Evolutionary conservation across 2,797 vertebrate genomes (phyloP).

Genomic region (Channallabes apus): DNA sequence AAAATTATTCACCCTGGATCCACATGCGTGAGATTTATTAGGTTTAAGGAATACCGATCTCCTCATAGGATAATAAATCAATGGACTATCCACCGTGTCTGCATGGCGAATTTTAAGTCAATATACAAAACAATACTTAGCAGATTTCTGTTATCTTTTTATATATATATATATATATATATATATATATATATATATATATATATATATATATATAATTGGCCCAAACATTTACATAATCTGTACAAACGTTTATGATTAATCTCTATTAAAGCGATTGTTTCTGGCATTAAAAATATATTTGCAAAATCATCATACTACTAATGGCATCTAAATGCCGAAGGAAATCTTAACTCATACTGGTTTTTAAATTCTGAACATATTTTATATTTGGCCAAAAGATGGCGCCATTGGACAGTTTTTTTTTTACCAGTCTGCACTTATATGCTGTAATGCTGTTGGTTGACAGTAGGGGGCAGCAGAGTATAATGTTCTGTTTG

Average conservation of each 20-base stretch:
- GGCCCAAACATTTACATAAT: background rate
- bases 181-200: too few species aligned
- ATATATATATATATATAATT: background rate
- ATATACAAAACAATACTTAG: slow-evolving; percentile 1
- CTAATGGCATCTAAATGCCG: background rate
- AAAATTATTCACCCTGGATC: slow-evolving; percentile 40
- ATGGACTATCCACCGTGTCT: background rate
- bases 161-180: too few species aligned
- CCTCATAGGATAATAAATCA: slow-evolving; percentile 31
- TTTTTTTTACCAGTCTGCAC: background rate
- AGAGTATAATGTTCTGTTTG: background rate
- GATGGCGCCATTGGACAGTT: slow-evolving; percentile 40
- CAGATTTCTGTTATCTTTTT: background rate
- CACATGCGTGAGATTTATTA: slow-evolving; percentile 43
- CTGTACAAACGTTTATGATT: background rate
- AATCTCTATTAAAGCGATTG: background rate
- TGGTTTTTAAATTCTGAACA: background rate
- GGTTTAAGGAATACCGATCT: slow-evolving; percentile 31
- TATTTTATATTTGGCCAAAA: slow-evolving; percentile 17
- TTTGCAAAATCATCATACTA: background rate
- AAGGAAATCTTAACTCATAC: background rate
- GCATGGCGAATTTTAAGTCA: slow-evolving; percentile 17
- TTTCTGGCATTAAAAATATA: background rate
- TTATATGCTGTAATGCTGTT: background rate
- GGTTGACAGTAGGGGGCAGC: background rate